Base-by-base conservation (phyloP, 2,797 vertebrate genomes). In the Sebastes miniatus region DNA sequence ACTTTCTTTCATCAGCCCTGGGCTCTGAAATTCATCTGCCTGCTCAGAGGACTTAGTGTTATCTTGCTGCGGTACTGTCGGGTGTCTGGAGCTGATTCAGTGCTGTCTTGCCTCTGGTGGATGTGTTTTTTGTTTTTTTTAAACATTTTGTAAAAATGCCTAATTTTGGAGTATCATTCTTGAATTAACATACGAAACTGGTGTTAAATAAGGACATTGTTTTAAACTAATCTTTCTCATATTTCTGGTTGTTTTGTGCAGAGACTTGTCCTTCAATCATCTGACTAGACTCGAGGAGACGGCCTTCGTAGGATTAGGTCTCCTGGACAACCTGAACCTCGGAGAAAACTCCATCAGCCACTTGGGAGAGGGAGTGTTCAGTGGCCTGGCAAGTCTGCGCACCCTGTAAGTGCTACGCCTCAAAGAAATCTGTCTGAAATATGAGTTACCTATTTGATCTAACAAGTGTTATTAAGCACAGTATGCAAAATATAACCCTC, bases 241-340 rank as follows among this genome's bases (percentile, higher is more conserved):
- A 3, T 70, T 66, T 83, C 9, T 29, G 71, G 1, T 80, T 76
- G 27, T 76, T 66, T 77, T 83, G 84, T 87, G 66, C 91, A 99
- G 98, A 76, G 98, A 99, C 92, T 91, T 99, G 91, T 99, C 98
- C 0, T 96, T 96, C 90, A 99, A 99, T 92, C 97, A 98, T 81
- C 92, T 99, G 70, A 97, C 97, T 24, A 96, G 98, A 87, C 94
- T 99, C 74, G 98, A 98, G 92, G 97, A 97, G 56, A 97, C 96
- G n/a, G 96, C 97, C 50, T 99, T 99, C 70, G 84, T 96, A 54
- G 98, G 98, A 43, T 95, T 99, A 50, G 95, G 95, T 72, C 93
- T 98, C 43, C 67, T 99, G 92, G 97, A 98, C 89, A 98, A 82
- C 79, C 92, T 99, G 77, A 97, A 99, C 92, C 92, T 99, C 87